Percentiles rank a stretch among this genome's conserved stretches.
These are phyloP conservation scores for Danio jaintianensis DNA, from an alignment of 2,797 vertebrate species.

Conservation along the genomic window DNA sequence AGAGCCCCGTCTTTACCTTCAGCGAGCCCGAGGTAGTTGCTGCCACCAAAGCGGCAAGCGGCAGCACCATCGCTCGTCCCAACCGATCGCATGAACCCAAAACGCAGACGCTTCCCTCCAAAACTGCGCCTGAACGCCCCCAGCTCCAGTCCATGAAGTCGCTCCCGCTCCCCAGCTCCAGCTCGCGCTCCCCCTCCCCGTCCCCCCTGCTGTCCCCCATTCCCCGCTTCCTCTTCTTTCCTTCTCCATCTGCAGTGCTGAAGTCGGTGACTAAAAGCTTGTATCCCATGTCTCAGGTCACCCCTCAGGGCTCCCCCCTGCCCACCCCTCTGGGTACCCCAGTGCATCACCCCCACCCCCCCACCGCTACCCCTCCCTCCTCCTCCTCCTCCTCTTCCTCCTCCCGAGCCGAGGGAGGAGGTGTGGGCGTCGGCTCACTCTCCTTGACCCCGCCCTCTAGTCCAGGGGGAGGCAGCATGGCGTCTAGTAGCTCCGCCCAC, in stretches of 20 bases:
- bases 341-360: constrained; percentile 90
- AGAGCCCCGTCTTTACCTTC: constrained; percentile 76
- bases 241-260: constrained; percentile 82
- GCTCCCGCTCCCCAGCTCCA: constrained; percentile 83
- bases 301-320: constrained; percentile 89
- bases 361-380: constrained; percentile 88
- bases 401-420: constrained; percentile 78
- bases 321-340: constrained; percentile 92
- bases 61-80: constrained; percentile 79
- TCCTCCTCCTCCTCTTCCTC: constrained; percentile 76
- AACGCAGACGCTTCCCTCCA: constrained; percentile 90
- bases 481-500: constrained; percentile 89
- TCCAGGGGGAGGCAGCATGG: constrained; percentile 82
- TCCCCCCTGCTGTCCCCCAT: constrained; percentile 83
- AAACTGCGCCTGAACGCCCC: constrained; percentile 83
- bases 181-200: constrained; percentile 84
- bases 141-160: constrained; percentile 87
- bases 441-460: constrained; percentile 83
- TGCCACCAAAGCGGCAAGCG: constrained; percentile 59
- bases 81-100: constrained; percentile 80
- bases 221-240: constrained; percentile 85
- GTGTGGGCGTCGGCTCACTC: constrained; percentile 79
- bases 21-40: constrained; percentile 67
- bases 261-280: constrained; percentile 87
- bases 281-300: constrained; percentile 87